These are phyloP conservation scores for Rhyzopertha dominica DNA, from an alignment of 1,140 invertebrate species.

Conservation along the genomic window DNA sequence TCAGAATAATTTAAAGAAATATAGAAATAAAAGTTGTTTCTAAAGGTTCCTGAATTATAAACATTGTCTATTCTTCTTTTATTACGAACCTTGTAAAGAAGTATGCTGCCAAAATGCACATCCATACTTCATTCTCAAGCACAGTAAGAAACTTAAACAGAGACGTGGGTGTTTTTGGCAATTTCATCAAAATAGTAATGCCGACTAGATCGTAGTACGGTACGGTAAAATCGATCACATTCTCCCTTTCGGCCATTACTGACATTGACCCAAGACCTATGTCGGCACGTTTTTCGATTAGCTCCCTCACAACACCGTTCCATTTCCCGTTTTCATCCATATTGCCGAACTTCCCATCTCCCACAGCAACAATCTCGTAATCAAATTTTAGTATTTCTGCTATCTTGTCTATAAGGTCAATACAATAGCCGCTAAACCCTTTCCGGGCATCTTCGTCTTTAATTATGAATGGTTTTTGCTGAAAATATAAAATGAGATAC, in stretches of 20 bases:
- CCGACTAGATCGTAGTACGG: slow-evolving; percentile 94
- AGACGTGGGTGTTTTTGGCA: slow-evolving; percentile 73
- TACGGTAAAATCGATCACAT: slow-evolving; percentile 91
- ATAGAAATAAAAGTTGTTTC: too few species aligned
- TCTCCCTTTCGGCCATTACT: slow-evolving; percentile 92
- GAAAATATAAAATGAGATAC: slow-evolving; percentile 8
- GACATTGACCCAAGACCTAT: slow-evolving; percentile 83
- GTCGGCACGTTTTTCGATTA: slow-evolving; percentile 86
- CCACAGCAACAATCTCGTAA: slow-evolving; percentile 75
- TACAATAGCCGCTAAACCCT: slow-evolving; percentile 85
- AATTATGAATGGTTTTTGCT: slow-evolving; percentile 88
- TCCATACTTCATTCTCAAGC: slow-evolving; percentile 92
- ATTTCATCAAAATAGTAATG: slow-evolving; percentile 86
- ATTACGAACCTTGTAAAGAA: slow-evolving; percentile 75
- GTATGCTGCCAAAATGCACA: slow-evolving; percentile 92
- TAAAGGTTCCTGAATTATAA: too few species aligned
- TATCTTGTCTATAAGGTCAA: slow-evolving; percentile 85
- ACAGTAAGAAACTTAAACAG: slow-evolving; percentile 97
- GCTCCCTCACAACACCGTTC: slow-evolving; percentile 88
- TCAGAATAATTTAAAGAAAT: too few species aligned
- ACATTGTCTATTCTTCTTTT: too few species aligned
- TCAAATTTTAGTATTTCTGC: slow-evolving; percentile 79
- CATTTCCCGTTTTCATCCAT: slow-evolving; percentile 83
- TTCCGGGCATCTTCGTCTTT: slow-evolving; percentile 58
- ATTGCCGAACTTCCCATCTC: slow-evolving; percentile 76